Base-by-base conservation (phyloP, 2,113 vertebrate genomes). In the Megaceryle torquata region DNA sequence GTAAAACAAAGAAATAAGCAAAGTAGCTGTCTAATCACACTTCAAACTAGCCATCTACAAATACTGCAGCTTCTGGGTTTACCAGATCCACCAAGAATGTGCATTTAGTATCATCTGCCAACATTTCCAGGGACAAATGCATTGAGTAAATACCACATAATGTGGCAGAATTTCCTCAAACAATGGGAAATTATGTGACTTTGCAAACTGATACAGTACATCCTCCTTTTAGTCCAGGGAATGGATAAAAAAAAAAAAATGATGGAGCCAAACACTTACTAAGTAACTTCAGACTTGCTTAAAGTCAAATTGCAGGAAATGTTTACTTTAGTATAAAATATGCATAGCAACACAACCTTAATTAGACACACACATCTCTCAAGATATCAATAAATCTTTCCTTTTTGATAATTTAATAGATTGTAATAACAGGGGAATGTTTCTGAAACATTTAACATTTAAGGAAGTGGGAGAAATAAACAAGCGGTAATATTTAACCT, bases 301-400 rank as follows among this genome's bases (percentile, higher is more conserved):
- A 94, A 93, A 94, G 48, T 71, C 86, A 96, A 97, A 93, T 67
- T 96, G 78, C 85, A 93, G 93, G 93, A 96, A 86, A 60, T 26
- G 1, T 97, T 95, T 95, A 91, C 89, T 96, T 96, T 88, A 44
- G 84, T 88, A 71, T 94, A 91, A 97, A 96, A 96, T 94, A 97
- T 96, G 93, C 93, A 88, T 48, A 91, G 93, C 59, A 96, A 88
- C 82, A 89, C 88, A 74, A 68, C 86, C 88, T 96, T 97, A 98
- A 98, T 98, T 96, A 97, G 96, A 95, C 44, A 50, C 70, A 92
- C 88, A 88, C 18, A 8, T 95, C 95, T 97, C 97, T 86, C 92
- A 97, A 97, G 96, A 94, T 96, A 97, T 96, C 97, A 97, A 97
- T 98, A 97, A 96, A 97, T 74, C 86, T 96, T 97, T 97, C 96